Base-by-base conservation (phyloP, 2,797 vertebrate species). In the Sarcophilus harrisii region DNA sequence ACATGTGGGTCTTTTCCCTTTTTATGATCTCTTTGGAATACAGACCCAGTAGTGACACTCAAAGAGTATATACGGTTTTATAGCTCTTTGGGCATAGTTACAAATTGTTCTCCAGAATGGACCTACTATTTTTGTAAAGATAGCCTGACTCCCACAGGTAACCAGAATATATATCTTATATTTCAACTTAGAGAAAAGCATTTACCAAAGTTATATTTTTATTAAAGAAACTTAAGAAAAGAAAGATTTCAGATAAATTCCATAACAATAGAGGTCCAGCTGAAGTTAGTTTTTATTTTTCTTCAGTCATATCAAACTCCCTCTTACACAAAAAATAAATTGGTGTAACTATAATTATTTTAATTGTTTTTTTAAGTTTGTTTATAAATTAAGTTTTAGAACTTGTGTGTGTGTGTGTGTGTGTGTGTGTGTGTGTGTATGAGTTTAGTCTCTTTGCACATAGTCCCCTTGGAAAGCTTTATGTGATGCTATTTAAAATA, bases 171-270 rank as follows among this genome's bases (percentile, higher is more conserved):
- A 27, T 10, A 27, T 91, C 90, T 91, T 91, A 57, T 27, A 55
- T 91, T 91, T 91, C 55, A 57, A 12, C 54, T n/a, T 91, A 32
- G 13, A 30, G 16, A 30, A 90, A 91, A 14, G 57, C 32, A 91
- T 57, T 57, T 91, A 16, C 55, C 1, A 27, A n/a, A 14, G 18
- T 90, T 91, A 90, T 94, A 92, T 92, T 57, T 57, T 91, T 6
- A 58, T 81, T 2, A 90, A 81, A 62, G 29, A 58, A n/a, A 28
- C 94, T 90, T 92, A 57, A 49, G 57, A 81, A 93, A 93, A 4
- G 32, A 95, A 96, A 91, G 52, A 45, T 60, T 92, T 8, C 91
- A 18, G 73, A 94, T 45, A 94, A 92, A 73, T 93, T 92, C 21
- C 57, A 3, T 21, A 91, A 13, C 29, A 38, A 81, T 81, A 81